A percentile compares a stretch with the other conserved stretches of the same genome.
Conservation (phyloP, 1,140 invertebrate genomes). For the Monomorium pharaonis region DNA sequence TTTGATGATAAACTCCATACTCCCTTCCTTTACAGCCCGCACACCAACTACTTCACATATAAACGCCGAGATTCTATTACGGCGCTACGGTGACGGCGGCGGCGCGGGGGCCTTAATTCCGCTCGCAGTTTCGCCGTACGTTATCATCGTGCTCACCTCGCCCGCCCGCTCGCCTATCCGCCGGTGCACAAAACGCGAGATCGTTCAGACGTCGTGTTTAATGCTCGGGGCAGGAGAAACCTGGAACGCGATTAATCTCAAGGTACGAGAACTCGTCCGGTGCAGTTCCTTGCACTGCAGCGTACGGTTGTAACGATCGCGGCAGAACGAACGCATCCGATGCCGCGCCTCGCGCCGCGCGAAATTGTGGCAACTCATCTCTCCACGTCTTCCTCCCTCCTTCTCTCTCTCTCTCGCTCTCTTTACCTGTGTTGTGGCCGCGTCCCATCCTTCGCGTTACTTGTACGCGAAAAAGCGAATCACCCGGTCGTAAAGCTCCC, state of each 20-base stretch:
- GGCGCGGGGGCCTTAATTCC: conserved; percentile 60
- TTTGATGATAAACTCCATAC: conserved; percentile 34
- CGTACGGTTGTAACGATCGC: conserved; percentile 69
- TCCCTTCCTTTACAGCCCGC: conserved; percentile 8
- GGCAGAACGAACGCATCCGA: conserved; percentile 58
- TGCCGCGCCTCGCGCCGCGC: conserved; percentile 23
- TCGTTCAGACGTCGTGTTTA: conserved; percentile 71
- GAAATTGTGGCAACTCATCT: conserved; percentile 39
- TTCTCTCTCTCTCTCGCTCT: not conserved
- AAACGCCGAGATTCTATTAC: conserved; percentile 60
- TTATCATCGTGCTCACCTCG: conserved; percentile 58
- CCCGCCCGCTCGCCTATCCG: not conserved
- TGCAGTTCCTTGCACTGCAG: conserved; percentile 57
- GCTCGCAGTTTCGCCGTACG: conserved; percentile 62
- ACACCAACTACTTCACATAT: conserved; percentile 49
- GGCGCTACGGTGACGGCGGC: not conserved
- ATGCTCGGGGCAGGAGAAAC: conserved; percentile 49
- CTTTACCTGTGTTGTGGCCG: not conserved
- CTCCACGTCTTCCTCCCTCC: not conserved
- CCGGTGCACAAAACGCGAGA: conserved; percentile 59
- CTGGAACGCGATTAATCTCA: conserved; percentile 67
- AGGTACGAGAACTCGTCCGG: conserved; percentile 54
- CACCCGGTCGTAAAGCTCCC: conserved; percentile 53
- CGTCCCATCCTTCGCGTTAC: conserved; percentile 25
- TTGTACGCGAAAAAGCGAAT: conserved; percentile 60